These are phyloP conservation scores for Trialeurodes vaporariorum DNA, from an alignment of 1,140 invertebrate genomes.

Conservation along the genomic window DNA sequence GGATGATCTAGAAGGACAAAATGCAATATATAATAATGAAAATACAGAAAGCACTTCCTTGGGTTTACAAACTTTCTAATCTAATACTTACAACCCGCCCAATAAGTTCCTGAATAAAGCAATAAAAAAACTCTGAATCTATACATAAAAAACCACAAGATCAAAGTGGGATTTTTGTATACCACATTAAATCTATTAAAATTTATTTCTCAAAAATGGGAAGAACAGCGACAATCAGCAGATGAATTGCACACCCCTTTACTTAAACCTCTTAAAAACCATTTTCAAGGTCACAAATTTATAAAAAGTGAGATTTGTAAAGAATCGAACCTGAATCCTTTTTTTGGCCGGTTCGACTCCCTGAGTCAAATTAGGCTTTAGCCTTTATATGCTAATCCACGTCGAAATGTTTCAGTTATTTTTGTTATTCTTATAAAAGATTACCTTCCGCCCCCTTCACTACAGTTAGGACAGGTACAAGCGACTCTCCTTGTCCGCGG, in stretches of 20 bases:
- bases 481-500: slow-evolving; percentile 66
- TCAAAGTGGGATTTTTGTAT: too few species aligned
- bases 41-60: too few species aligned
- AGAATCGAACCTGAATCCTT: too few species aligned
- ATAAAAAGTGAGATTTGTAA: not conserved
- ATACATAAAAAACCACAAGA: too few species aligned
- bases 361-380: too few species aligned
- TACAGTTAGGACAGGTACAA: slow-evolving; percentile 94
- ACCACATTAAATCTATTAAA: too few species aligned
- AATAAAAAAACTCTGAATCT: not conserved
- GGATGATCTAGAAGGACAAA: slow-evolving; percentile 32
- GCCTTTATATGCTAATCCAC: not conserved
- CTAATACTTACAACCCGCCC: too few species aligned
- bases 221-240: slow-evolving; percentile 15
- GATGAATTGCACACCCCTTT: slow-evolving; percentile 8
- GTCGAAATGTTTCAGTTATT: not conserved
- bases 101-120: too few species aligned
- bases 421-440: too few species aligned
- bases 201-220: too few species aligned
- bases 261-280: slow-evolving; percentile 1
- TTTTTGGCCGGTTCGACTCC: too few species aligned
- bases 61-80: too few species aligned
- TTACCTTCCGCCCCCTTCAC: slow-evolving; percentile 71
- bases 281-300: not conserved
- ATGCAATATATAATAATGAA: slow-evolving; percentile 12